Base-by-base conservation (phyloP, 2,113 vertebrate genomes). In the Saccopteryx bilineata region DNA sequence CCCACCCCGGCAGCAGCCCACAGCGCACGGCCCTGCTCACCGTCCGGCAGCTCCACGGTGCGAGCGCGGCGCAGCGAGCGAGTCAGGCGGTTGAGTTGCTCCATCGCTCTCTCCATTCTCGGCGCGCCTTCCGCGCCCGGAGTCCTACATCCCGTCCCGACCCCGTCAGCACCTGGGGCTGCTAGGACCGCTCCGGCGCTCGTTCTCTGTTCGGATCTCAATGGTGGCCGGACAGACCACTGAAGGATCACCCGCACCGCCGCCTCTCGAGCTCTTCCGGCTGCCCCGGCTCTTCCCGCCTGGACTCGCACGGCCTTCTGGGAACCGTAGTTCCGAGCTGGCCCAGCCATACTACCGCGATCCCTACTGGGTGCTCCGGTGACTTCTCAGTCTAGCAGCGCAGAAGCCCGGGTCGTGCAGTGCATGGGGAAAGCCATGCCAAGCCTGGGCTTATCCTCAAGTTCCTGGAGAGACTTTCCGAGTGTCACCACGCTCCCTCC, bases 61-160 rank as follows among this genome's bases (percentile, higher is more conserved):
- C 99, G 99, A 68, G 99, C 99, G 91, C 99, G 99, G 94, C 99
- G 99, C 68, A 99, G 98, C 63, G 99, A 99, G 76, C 99, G 99
- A 84, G 99, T 99, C 96, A 99, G 98, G 54, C 99, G 99, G 93
- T 98, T 99, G 63, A 99, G 99, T 98, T 99, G 99, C 98, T 99
- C 99, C 99, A 99, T 99, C 98, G 99, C 99, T 98, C 99, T 99
- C 99, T 99, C 99, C 99, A 99, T 99, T 98, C 99, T 99, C 99
- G 58, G 99, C 89, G 84, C 87, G 85, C 91, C 83, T 87, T 23
- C 90, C 63, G 13, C 11, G 1, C 71, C 75, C 48, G 1, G 12
- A 0, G 46, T 65, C 46, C 93, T 98, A 98, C 97, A 97, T 98
- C 93, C 81, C 95, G 78, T 81, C 81, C 54, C n/a, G 10, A 31